Evolutionary conservation across 2,113 vertebrate genomes (phyloP).

Genomic region (Cryptotis parvus): DNA sequence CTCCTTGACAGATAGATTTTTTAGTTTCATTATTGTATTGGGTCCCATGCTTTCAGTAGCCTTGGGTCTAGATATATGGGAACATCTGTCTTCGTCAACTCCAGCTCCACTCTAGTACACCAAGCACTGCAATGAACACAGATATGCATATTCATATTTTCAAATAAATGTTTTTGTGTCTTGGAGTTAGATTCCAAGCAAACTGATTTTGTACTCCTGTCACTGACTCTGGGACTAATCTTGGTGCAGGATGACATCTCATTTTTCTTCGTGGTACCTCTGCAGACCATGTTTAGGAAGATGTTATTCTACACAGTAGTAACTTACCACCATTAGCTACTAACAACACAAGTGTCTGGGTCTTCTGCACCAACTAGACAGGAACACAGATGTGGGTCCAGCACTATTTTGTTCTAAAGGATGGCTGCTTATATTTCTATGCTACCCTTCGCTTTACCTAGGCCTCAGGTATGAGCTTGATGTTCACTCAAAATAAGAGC

Average conservation of each 20-base stretch:
- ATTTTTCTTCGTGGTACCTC: neutral
- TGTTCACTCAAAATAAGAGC: neutral
- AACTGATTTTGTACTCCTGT: accelerated
- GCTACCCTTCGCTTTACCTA: constrained; percentile 91
- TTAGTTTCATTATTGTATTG: too few species aligned
- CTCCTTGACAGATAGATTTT: too few species aligned
- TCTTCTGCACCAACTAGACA: constrained; percentile 92
- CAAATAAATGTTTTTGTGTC: too few species aligned
- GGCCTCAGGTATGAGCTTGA: constrained; percentile 88
- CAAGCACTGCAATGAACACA: too few species aligned
- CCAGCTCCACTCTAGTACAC: too few species aligned
- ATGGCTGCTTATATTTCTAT: constrained; percentile 94
- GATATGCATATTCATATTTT: too few species aligned
- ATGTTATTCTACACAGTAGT: constrained; percentile 93
- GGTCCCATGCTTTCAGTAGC: too few species aligned
- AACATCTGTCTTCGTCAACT: too few species aligned
- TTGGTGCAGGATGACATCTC: neutral
- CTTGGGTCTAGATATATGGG: too few species aligned
- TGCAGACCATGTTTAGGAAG: constrained; percentile 95
- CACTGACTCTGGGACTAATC: neutral
- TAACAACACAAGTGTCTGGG: constrained; percentile 93
- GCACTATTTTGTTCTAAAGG: constrained; percentile 94
- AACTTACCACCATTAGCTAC: constrained; percentile 94
- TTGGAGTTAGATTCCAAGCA: too few species aligned
- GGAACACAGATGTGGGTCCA: constrained; percentile 91